Conservation (phyloP, 1,140 invertebrate genomes). For the Drosophila bocqueti region DNA sequence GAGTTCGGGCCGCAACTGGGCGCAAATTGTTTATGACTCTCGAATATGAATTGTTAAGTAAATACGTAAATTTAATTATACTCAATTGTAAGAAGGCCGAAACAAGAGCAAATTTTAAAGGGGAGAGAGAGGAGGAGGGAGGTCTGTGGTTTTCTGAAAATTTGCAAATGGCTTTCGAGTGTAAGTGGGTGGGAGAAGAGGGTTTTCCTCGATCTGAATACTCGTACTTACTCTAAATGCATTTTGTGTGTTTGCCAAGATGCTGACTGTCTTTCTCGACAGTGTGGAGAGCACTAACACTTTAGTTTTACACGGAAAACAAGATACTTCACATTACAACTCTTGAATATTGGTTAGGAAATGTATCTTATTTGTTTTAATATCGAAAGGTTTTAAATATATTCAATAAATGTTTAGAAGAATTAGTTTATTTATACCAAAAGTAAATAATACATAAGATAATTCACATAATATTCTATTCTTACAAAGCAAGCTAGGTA, state of each 20-base stretch:
- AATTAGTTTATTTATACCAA: not conserved
- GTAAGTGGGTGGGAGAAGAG: conserved; percentile 32
- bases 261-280: conserved; percentile 5
- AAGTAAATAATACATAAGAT: too few relatives aligned
- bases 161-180: conserved; percentile 56
- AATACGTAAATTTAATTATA: conserved; percentile 70
- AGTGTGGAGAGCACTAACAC: not conserved
- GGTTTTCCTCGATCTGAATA: conserved; percentile 20
- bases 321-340: not conserved
- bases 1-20: conserved; percentile 15
- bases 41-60: conserved; percentile 64
- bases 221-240: conserved; percentile 32
- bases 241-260: conserved; percentile 26
- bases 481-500: not conserved
- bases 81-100: conserved; percentile 45
- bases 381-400: not conserved
- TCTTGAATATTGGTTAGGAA: not conserved
- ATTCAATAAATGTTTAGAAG: too few relatives aligned
- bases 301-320: not conserved
- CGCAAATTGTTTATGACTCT: conserved; percentile 53
- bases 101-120: conserved; percentile 2
- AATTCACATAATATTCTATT: not conserved
- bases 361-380: not conserved
- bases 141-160: conserved; percentile 8
- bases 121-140: not conserved